Conservation (phyloP, 2,113 vertebrate genomes). For the Egretta garzetta region DNA sequence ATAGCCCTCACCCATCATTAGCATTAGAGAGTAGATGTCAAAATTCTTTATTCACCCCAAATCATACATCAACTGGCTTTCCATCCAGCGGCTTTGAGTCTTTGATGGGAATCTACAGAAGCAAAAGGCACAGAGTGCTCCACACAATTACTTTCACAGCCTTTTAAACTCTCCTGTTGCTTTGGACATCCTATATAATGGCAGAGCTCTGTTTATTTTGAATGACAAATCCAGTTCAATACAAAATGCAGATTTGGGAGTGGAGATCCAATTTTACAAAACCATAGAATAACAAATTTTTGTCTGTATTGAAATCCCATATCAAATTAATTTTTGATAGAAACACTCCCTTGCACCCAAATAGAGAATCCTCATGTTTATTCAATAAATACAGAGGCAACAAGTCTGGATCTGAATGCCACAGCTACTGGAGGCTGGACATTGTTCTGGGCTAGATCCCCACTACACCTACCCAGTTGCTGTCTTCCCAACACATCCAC, state of each 20-base stretch:
- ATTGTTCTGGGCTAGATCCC: background rate
- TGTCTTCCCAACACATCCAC: background rate
- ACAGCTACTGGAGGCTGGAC: background rate
- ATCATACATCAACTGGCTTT: background rate
- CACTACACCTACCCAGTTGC: accelerated
- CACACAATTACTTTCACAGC: background rate
- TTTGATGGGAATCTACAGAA: background rate
- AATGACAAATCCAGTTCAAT: background rate
- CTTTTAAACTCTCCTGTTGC: background rate
- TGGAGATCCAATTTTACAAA: background rate
- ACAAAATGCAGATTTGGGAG: background rate
- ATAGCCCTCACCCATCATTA: background rate
- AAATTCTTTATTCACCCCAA: background rate
- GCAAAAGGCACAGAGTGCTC: background rate
- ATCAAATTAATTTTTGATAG: background rate
- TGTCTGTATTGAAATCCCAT: background rate
- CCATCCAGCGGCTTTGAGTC: background rate
- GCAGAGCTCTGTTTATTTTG: background rate
- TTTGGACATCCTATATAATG: background rate
- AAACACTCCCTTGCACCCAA: background rate
- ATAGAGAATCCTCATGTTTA: background rate
- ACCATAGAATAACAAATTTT: background rate
- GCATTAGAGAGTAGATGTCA: background rate
- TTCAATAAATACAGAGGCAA: background rate
- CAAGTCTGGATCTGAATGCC: background rate